These are phyloP conservation scores for Cinclus mexicanus DNA, from an alignment of 2,113 vertebrate genomes.

Conservation along the genomic window DNA sequence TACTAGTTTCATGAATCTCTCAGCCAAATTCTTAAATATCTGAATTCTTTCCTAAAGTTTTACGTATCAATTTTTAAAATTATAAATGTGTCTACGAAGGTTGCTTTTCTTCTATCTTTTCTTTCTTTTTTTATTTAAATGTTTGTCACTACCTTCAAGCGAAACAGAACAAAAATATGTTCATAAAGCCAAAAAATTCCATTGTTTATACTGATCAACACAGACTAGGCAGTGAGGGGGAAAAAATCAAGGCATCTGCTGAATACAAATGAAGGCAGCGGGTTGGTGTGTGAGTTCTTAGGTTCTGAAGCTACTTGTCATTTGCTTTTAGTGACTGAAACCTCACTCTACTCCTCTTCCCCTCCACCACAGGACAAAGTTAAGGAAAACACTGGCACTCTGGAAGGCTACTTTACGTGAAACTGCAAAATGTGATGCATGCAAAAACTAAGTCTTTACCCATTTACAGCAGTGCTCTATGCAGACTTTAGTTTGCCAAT, in stretches of 20 bases:
- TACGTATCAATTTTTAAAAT: not conserved
- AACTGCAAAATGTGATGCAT: not conserved
- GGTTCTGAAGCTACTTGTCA: conserved; percentile 31
- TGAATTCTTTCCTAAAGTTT: conserved; percentile 1
- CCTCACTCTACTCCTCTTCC: not conserved
- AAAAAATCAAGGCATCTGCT: conserved; percentile 35
- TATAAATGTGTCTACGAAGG: not conserved
- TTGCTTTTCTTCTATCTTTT: not conserved
- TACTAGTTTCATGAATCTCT: not conserved
- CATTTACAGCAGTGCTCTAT: not conserved
- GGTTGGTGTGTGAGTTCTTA: conserved; percentile 28
- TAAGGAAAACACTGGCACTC: not conserved
- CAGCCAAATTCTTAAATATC: not conserved
- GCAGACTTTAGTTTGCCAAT: not conserved
- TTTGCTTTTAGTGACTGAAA: conserved; percentile 17
- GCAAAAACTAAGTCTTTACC: not conserved
- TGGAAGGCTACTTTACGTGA: not conserved
- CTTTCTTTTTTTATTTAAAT: not conserved
- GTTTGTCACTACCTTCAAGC: conserved; percentile 36
- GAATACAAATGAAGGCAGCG: conserved; percentile 75
- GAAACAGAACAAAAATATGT: conserved; percentile 55
- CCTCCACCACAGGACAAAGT: not conserved
- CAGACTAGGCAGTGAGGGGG: conserved; percentile 61
- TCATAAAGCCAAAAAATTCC: conserved; percentile 69
- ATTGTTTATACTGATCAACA: conserved; percentile 69